Evolutionary conservation across 2,888 invertebrate species (phyloP).

Genomic region (Hypomecis atomaria): DNA sequence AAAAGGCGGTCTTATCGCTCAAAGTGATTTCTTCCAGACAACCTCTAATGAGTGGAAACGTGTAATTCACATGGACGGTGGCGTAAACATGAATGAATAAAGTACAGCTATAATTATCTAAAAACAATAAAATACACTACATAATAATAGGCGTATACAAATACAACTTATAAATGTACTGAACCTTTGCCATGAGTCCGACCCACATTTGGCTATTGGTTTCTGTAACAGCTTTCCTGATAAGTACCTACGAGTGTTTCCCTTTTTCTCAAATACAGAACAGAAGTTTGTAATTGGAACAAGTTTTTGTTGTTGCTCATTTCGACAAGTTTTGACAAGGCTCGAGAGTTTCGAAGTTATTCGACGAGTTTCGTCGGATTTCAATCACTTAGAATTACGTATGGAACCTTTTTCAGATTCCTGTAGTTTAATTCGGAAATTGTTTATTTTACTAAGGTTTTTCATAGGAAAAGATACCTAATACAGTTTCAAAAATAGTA

Average conservation of each 20-base stretch:
- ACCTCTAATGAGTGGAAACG: too few species aligned
- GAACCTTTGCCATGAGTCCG: too few species aligned
- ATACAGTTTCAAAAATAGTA: too few species aligned
- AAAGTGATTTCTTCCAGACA: too few species aligned
- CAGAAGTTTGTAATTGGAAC: constrained; percentile 24
- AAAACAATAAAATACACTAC: too few species aligned
- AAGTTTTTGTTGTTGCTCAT: constrained; percentile 17
- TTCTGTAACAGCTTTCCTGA: constrained; percentile 5
- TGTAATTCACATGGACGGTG: too few species aligned
- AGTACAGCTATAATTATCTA: too few species aligned
- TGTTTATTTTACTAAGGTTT: not conserved
- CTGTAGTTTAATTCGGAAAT: not conserved
- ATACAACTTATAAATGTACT: too few species aligned
- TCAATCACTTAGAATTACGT: not conserved
- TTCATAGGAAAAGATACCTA: too few species aligned
- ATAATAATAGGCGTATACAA: too few species aligned
- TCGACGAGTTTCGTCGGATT: not conserved
- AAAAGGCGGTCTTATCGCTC: too few species aligned
- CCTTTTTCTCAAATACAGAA: constrained; percentile 5
- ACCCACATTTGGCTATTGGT: not conserved
- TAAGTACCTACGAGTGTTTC: constrained; percentile 1
- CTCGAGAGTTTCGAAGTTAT: not conserved
- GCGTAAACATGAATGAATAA: too few species aligned
- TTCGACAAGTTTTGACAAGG: constrained; percentile 4
- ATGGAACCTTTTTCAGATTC: not conserved